These are phyloP conservation scores for Drosophila orena DNA, from an alignment of 1,140 invertebrate genomes.

Conservation along the genomic window DNA sequence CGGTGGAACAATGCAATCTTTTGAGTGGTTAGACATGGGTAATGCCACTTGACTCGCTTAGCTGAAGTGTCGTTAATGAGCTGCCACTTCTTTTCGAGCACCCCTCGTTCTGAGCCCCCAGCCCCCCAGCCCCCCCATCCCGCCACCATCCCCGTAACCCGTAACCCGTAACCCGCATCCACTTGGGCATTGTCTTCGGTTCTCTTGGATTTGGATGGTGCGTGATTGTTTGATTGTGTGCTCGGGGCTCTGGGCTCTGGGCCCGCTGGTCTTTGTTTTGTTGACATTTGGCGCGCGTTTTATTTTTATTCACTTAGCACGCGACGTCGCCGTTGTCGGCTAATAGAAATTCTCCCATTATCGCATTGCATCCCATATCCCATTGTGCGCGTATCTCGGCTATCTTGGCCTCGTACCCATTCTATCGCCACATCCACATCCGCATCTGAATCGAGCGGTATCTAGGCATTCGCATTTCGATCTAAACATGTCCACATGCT, in stretches of 20 bases:
- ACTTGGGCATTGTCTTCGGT: conserved; percentile 36
- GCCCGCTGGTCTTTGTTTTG: conserved; percentile 59
- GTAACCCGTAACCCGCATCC: not conserved
- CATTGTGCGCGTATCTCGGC: not conserved
- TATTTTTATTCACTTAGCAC: conserved; percentile 78
- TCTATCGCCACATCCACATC: conserved; percentile 1
- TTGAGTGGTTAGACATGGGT: conserved; percentile 2
- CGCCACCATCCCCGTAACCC: too few species aligned
- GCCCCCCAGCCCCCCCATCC: not conserved
- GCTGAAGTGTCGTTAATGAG: conserved; percentile 27
- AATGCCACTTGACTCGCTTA: conserved; percentile 7
- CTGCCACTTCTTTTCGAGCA: conserved; percentile 27
- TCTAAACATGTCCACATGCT: conserved; percentile 29
- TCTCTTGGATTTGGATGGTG: conserved; percentile 15
- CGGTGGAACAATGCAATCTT: not conserved
- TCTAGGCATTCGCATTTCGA: conserved; percentile 5
- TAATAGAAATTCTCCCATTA: conserved; percentile 54
- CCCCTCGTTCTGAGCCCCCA: conserved; percentile 12
- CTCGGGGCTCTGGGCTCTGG: conserved; percentile 40
- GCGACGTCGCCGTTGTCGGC: conserved; percentile 56
- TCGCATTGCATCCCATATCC: conserved; percentile 30
- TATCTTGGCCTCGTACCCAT: conserved; percentile 6
- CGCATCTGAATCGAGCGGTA: conserved; percentile 24
- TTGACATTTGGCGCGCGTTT: conserved; percentile 79
- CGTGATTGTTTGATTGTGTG: conserved; percentile 8